phyloP scores from a whole-genome alignment of 2,797 vertebrate species.

The Lagodon rhomboides region DNA sequence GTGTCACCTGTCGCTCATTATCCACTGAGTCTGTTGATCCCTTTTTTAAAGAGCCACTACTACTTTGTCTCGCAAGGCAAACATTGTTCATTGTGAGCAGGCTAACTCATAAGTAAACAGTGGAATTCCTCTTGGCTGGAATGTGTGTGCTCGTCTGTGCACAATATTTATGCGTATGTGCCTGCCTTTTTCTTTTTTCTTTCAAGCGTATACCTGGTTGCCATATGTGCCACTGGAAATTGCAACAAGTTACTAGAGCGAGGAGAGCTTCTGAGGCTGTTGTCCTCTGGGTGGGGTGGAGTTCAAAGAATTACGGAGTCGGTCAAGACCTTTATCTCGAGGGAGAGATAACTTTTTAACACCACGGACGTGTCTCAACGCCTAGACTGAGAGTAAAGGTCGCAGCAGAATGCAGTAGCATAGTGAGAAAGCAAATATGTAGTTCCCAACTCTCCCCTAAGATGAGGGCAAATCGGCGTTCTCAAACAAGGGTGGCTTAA shows the following conservation, averaged over 20 bases:
- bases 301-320: slow-evolving; percentile 51
- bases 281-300: slow-evolving; percentile 46
- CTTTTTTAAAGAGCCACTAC: slow-evolving; percentile 25
- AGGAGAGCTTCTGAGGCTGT: slow-evolving; percentile 16
- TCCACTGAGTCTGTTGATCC: slow-evolving; percentile 26
- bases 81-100: slow-evolving; percentile 59
- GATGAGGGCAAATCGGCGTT: slow-evolving; percentile 1
- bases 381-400: slow-evolving; percentile 61
- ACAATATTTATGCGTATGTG: slow-evolving; percentile 4
- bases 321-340: slow-evolving; percentile 64
- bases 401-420: slow-evolving; percentile 30
- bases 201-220: slow-evolving; percentile 37
- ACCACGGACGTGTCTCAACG: slow-evolving; percentile 57
- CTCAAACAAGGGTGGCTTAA: slow-evolving; percentile 37
- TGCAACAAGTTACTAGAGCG: slow-evolving; percentile 23
- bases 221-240: slow-evolving; percentile 39
- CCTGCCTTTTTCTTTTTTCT: not conserved
- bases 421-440: slow-evolving; percentile 31
- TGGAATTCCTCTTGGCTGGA: slow-evolving; percentile 64
- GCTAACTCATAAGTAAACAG: slow-evolving; percentile 71
- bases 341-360: slow-evolving; percentile 59
- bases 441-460: slow-evolving; percentile 14
- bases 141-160: slow-evolving; percentile 42
- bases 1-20: slow-evolving; percentile 56
- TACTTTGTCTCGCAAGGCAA: slow-evolving; percentile 42